phyloP scores from a whole-genome alignment of 2,113 vertebrate species.

The Phalacrocorax pelagicus region DNA sequence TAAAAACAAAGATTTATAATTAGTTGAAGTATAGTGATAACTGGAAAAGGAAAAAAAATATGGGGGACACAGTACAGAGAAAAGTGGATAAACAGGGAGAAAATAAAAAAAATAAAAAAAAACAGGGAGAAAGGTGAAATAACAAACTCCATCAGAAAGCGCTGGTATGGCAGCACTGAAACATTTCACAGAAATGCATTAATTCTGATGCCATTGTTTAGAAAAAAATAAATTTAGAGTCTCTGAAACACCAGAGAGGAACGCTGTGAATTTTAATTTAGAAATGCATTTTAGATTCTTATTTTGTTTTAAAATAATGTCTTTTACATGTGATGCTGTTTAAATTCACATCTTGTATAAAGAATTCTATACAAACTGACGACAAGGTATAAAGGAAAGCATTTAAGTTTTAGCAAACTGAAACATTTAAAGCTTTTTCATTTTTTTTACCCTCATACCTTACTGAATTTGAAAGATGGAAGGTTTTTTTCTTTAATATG shows the following conservation, averaged over 20 bases:
- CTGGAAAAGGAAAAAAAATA: not conserved
- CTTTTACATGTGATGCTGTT: not conserved
- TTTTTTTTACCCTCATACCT: not conserved
- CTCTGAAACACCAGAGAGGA: not conserved
- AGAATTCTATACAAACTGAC: not conserved
- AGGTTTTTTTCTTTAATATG: not conserved
- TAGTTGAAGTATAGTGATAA: not conserved
- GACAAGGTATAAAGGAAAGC: not conserved
- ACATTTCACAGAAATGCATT: not conserved
- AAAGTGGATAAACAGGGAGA: not conserved
- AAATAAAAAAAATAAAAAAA: too few species aligned
- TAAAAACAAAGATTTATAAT: not conserved
- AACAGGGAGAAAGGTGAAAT: not conserved
- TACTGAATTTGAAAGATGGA: not conserved
- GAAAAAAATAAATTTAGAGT: not conserved
- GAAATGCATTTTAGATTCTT: not conserved
- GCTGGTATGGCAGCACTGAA: not conserved
- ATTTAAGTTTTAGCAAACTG: not conserved
- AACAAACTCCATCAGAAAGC: not conserved
- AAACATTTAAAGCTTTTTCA: not conserved
- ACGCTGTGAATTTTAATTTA: not conserved
- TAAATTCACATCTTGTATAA: not conserved
- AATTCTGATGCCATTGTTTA: not conserved
- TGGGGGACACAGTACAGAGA: not conserved
- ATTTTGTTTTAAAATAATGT: not conserved